A percentile compares a stretch with the other conserved stretches of the same genome.
Evolutionary conservation across 2,888 invertebrate genomes (phyloP).

Genomic region (Nipponacmea schrenckii): DNA sequence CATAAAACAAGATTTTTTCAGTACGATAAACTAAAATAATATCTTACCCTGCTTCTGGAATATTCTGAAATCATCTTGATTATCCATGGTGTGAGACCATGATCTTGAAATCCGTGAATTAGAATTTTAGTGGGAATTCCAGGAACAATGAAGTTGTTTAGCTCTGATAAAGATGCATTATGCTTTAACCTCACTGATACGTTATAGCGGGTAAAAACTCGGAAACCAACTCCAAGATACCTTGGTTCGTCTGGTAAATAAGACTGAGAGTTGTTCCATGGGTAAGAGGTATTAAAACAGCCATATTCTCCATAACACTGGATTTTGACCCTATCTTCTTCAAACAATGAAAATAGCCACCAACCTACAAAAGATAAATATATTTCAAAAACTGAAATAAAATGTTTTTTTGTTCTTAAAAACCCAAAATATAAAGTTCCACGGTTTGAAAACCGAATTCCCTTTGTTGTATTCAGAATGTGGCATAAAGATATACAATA

Average conservation of each 20-base stretch:
- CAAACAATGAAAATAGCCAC: too few relatives aligned
- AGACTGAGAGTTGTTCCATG: neutral
- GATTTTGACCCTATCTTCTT: too few relatives aligned
- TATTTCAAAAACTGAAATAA: too few relatives aligned
- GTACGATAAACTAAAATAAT: too few relatives aligned
- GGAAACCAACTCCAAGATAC: neutral
- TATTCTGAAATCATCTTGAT: constrained; percentile 12
- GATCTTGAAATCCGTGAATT: constrained; percentile 25
- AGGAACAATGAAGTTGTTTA: constrained; percentile 4
- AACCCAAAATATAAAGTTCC: too few relatives aligned
- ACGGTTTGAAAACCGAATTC: too few relatives aligned
- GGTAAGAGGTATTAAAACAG: neutral
- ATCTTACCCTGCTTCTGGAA: neutral
- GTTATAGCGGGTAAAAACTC: neutral
- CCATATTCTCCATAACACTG: neutral
- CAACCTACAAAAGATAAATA: too few relatives aligned
- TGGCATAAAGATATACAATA: too few relatives aligned
- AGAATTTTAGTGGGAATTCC: constrained; percentile 19
- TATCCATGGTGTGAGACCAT: constrained; percentile 22
- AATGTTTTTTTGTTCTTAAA: too few relatives aligned
- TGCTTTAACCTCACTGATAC: neutral
- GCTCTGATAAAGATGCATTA: neutral
- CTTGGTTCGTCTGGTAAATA: neutral
- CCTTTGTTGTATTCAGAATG: too few relatives aligned
- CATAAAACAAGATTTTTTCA: too few relatives aligned